A percentile compares a stretch with the other conserved stretches of the same genome.
Evolutionary conservation across 1,140 invertebrate genomes (phyloP).

Genomic region (Tetragnatha versicolor): DNA sequence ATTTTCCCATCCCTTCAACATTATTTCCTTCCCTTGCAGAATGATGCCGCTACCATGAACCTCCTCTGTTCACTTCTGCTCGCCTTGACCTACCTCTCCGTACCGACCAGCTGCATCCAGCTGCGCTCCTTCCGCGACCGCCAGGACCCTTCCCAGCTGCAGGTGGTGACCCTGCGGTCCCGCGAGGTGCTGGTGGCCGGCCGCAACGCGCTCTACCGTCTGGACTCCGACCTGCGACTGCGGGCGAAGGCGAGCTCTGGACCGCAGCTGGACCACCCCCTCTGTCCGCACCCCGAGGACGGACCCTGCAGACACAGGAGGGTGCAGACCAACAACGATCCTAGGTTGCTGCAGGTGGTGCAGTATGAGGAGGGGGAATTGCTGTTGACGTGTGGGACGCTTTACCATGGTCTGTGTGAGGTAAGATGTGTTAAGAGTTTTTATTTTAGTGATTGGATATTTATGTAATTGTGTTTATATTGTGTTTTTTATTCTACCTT

Average conservation of each 20-base stretch:
- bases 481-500: too few species aligned
- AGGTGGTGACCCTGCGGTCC: slow-evolving; percentile 28
- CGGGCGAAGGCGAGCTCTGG: neutral
- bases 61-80: too few species aligned
- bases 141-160: neutral
- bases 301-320: neutral
- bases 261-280: slow-evolving; percentile 20
- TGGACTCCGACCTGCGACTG: slow-evolving; percentile 11
- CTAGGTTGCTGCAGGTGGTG: neutral
- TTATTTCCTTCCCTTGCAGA: too few species aligned
- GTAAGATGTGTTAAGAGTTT: too few species aligned
- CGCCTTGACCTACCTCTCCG: too few species aligned
- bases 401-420: slow-evolving; percentile 54
- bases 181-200: slow-evolving; percentile 52
- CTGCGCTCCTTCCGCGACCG: neutral
- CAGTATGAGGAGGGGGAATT: neutral
- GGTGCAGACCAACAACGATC: neutral
- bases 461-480: too few species aligned
- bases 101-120: too few species aligned
- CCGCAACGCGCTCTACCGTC: slow-evolving; percentile 49
- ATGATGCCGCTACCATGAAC: too few species aligned
- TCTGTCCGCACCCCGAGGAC: slow-evolving; percentile 16
- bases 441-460: too few species aligned
- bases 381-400: slow-evolving; percentile 49
- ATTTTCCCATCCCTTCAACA: too few species aligned